Conservation (phyloP, 1,140 invertebrate species). For the Holcopasites calliopsidis region DNA sequence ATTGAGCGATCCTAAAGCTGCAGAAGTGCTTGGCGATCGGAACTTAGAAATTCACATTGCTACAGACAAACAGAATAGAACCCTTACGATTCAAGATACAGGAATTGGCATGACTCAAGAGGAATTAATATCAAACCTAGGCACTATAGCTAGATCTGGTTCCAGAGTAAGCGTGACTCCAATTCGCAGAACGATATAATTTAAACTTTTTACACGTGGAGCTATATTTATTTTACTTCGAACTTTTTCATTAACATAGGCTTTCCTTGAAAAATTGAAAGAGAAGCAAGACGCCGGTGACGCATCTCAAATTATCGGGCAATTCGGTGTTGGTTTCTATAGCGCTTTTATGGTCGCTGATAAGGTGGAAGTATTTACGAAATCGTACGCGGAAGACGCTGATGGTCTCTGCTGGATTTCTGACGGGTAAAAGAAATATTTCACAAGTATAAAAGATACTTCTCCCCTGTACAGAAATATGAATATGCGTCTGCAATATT, state of each 20-base stretch:
- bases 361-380: conserved; percentile 94
- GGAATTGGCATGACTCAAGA: conserved; percentile 97
- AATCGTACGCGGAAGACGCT: conserved; percentile 82
- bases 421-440: conserved; percentile 85
- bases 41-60: conserved; percentile 92
- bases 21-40: conserved; percentile 79
- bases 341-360: conserved; percentile 98
- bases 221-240: background rate
- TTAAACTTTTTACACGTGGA: too few species aligned
- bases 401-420: conserved; percentile 92
- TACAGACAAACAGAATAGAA: conserved; percentile 93
- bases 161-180: conserved; percentile 86
- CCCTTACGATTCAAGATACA: conserved; percentile 94
- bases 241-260: conserved; percentile 75
- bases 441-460: background rate
- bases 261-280: conserved; percentile 92
- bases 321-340: conserved; percentile 99
- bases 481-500: background rate
- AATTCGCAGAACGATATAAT: conserved; percentile 1
- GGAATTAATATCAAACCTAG: conserved; percentile 94
- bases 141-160: conserved; percentile 96
- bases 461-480: too few species aligned
- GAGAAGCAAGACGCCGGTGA: conserved; percentile 83
- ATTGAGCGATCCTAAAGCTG: conserved; percentile 80
- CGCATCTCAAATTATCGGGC: conserved; percentile 93